These are phyloP conservation scores for Pogonognathellus flavescens DNA, from an alignment of 1,140 invertebrate genomes.

Conservation along the genomic window DNA sequence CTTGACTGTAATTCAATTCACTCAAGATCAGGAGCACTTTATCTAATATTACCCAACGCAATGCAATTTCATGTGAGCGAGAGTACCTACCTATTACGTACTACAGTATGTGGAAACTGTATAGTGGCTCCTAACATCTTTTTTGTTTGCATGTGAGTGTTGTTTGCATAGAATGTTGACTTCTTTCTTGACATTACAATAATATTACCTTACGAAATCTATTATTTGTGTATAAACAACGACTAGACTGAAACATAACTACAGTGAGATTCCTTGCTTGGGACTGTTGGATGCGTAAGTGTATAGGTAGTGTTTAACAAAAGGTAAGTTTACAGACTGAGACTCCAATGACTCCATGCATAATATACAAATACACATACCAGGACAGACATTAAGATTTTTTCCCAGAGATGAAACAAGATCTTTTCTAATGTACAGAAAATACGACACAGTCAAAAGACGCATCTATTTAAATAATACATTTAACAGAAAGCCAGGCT, in stretches of 20 bases:
- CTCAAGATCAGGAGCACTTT: conserved; percentile 30
- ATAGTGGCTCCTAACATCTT: no score
- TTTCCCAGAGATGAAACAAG: conserved; percentile 41
- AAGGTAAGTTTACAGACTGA: no score
- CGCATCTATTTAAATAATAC: conserved; percentile 8
- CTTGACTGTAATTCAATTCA: conserved; percentile 11
- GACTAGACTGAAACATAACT: no score
- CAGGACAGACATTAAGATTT: conserved; percentile 38
- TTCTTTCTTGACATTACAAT: no score
- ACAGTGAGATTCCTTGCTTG: not conserved
- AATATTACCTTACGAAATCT: no score
- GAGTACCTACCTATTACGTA: no score
- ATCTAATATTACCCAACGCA: not conserved
- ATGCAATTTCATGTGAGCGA: not conserved
- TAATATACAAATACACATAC: conserved; percentile 29
- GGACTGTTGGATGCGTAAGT: not conserved
- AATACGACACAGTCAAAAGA: not conserved
- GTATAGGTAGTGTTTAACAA: not conserved
- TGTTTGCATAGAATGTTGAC: no score
- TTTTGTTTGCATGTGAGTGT: no score
- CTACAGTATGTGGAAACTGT: no score
- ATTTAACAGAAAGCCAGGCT: not conserved
- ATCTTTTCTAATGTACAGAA: conserved; percentile 19
- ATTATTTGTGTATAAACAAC: no score
- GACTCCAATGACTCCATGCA: no score